These are phyloP conservation scores for Microchrysa polita DNA, from an alignment of 2,888 invertebrate species.

Conservation along the genomic window DNA sequence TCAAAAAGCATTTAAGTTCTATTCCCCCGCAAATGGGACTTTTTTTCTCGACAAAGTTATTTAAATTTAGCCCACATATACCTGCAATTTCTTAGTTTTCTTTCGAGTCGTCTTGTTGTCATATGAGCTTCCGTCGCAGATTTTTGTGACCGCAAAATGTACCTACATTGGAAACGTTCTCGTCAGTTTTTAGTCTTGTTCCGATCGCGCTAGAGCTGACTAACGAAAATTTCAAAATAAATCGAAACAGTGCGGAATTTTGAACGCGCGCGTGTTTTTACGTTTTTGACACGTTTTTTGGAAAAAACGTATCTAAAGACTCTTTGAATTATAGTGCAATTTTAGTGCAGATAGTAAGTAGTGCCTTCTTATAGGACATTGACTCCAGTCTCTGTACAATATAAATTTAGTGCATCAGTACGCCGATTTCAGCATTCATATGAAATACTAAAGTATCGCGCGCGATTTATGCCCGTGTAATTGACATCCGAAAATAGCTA, in stretches of 20 bases:
- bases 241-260: slow-evolving; percentile 10
- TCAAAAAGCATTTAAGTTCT: background rate
- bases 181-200: slow-evolving; percentile 45
- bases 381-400: background rate
- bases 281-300: slow-evolving; percentile 21
- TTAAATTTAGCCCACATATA: slow-evolving; percentile 42
- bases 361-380: too few relatives aligned
- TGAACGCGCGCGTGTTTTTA: background rate
- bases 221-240: slow-evolving; percentile 35
- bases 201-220: slow-evolving; percentile 44
- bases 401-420: slow-evolving; percentile 26
- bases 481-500: slow-evolving; percentile 34
- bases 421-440: background rate
- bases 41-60: background rate
- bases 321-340: slow-evolving; percentile 6
- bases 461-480: slow-evolving; percentile 5
- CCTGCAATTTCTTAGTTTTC: slow-evolving; percentile 17
- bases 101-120: slow-evolving; percentile 7
- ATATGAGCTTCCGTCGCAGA: slow-evolving; percentile 1
- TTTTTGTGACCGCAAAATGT: slow-evolving; percentile 14
- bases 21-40: background rate
- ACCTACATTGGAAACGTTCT: background rate
- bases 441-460: slow-evolving; percentile 10
- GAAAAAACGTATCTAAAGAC: slow-evolving; percentile 16
- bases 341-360: too few relatives aligned